Evolutionary conservation across 1,140 invertebrate genomes (phyloP).

Genomic region (Aphelenchoides fujianensis): DNA sequence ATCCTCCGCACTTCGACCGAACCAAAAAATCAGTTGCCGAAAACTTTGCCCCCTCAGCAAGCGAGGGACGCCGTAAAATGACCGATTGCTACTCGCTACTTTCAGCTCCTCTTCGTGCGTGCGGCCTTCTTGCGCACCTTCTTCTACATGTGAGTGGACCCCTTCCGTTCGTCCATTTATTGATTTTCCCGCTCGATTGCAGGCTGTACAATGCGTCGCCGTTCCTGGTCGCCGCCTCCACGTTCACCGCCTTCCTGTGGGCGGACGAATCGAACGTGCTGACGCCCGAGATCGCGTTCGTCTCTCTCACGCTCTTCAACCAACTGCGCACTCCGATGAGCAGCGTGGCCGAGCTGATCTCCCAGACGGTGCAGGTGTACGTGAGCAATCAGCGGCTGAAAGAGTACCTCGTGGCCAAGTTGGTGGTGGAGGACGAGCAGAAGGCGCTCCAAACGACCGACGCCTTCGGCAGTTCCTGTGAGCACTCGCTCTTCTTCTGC

Average conservation of each 20-base stretch:
- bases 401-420: slow-evolving; percentile 56
- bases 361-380: slow-evolving; percentile 47
- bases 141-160: slow-evolving; percentile 56
- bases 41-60: too few species aligned
- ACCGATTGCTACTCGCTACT: too few species aligned
- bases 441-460: too few species aligned
- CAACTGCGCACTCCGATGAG: slow-evolving; percentile 57
- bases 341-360: slow-evolving; percentile 53
- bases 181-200: too few species aligned
- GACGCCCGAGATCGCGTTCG: slow-evolving; percentile 76
- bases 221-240: slow-evolving; percentile 73
- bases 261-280: slow-evolving; percentile 70
- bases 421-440: slow-evolving; percentile 31
- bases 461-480: too few species aligned
- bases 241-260: slow-evolving; percentile 85
- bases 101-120: slow-evolving; percentile 38
- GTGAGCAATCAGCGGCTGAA: slow-evolving; percentile 57
- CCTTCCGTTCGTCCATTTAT: too few species aligned
- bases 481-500: too few species aligned
- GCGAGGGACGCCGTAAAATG: too few species aligned
- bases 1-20: too few species aligned
- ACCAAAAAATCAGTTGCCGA: too few species aligned
- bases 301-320: slow-evolving; percentile 61
- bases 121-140: slow-evolving; percentile 70
- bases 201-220: slow-evolving; percentile 54